These are phyloP conservation scores for Forficula auricularia DNA, from an alignment of 1,140 invertebrate genomes.

Conservation along the genomic window DNA sequence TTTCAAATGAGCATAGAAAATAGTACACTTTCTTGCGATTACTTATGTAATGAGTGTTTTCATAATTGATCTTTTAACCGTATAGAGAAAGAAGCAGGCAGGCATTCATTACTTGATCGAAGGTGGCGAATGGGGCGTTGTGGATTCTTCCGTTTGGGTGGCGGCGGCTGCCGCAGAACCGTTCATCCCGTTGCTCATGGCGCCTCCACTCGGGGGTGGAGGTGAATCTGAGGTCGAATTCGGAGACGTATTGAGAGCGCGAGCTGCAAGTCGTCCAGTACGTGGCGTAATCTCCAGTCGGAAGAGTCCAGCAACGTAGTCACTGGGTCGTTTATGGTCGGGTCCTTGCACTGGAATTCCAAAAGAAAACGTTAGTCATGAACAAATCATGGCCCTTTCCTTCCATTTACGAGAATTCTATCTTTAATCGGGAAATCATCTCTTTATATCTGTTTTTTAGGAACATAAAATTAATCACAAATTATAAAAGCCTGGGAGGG, in stretches of 20 bases:
- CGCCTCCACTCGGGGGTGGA: too few relatives aligned
- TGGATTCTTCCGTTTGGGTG: not conserved
- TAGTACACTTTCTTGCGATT: too few relatives aligned
- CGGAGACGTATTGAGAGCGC: not conserved
- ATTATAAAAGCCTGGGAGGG: too few relatives aligned
- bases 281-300: slow-evolving; percentile 43
- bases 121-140: too few relatives aligned
- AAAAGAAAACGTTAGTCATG: slow-evolving; percentile 1
- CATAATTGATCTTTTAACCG: too few relatives aligned
- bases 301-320: slow-evolving; percentile 65
- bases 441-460: too few relatives aligned
- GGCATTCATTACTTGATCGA: too few relatives aligned
- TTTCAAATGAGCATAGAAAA: too few relatives aligned
- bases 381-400: not conserved
- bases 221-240: not conserved
- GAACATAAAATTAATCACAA: too few relatives aligned
- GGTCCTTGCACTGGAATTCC: slow-evolving; percentile 40
- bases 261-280: slow-evolving; percentile 24
- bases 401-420: not conserved
- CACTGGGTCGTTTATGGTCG: slow-evolving; percentile 53
- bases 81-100: too few relatives aligned
- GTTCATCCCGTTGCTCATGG: too few relatives aligned
- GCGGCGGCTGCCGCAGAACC: not conserved
- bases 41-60: too few relatives aligned
- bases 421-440: not conserved